phyloP scores from a whole-genome alignment of 2,113 vertebrate species.

The Mobula birostris region DNA sequence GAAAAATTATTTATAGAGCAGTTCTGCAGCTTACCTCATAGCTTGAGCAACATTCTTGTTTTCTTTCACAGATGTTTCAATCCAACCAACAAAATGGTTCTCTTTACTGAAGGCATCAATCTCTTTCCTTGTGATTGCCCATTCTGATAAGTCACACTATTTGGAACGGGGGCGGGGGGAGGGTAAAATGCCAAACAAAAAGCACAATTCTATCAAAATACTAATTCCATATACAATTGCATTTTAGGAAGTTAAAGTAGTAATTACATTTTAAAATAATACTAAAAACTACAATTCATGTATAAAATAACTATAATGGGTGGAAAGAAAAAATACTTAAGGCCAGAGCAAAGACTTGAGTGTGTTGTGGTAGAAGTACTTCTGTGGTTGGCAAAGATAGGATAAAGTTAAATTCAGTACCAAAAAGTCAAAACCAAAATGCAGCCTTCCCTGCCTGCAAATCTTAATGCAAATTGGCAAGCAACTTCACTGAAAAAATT shows the following conservation, averaged over 20 bases:
- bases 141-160: slow-evolving; percentile 69
- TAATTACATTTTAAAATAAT: background rate
- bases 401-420: background rate
- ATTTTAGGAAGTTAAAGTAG: background rate
- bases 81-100: slow-evolving; percentile 73
- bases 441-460: background rate
- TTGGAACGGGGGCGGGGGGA: background rate
- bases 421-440: background rate
- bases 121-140: slow-evolving; percentile 66
- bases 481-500: background rate
- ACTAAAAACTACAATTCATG: background rate
- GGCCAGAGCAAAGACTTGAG: background rate
- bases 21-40: slow-evolving; percentile 62
- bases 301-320: background rate
- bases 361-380: background rate
- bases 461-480: background rate
- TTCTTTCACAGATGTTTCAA: slow-evolving; percentile 80
- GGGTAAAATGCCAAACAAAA: background rate
- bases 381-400: background rate
- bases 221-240: background rate
- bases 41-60: slow-evolving; percentile 75
- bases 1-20: background rate
- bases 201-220: background rate
- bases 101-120: slow-evolving; percentile 73
- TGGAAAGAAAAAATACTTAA: background rate